These are phyloP conservation scores for Colostygia pectinataria DNA, from an alignment of 2,888 invertebrate genomes.

Conservation along the genomic window DNA sequence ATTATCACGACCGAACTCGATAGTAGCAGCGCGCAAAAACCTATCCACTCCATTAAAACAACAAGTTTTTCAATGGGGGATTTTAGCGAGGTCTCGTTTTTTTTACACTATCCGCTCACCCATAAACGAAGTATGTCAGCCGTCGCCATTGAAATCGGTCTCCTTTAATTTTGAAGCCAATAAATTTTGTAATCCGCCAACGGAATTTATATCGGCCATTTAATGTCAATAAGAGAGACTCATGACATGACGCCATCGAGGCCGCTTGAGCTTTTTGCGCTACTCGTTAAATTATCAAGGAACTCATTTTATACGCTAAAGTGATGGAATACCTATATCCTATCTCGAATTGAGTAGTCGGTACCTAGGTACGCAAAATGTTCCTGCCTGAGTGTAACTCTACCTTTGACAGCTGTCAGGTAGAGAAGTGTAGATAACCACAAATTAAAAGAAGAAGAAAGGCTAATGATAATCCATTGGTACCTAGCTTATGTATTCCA, in stretches of 20 bases:
- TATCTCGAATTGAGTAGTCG: no score
- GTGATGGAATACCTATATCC: no score
- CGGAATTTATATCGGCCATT: constrained; percentile 79
- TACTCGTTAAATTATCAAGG: constrained; percentile 54
- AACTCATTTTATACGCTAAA: constrained; percentile 64
- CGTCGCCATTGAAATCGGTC: constrained; percentile 79
- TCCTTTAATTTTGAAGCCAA: constrained; percentile 80
- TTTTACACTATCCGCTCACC: constrained; percentile 57
- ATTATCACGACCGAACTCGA: no score
- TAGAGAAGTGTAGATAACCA: no score
- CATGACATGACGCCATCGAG: constrained; percentile 49
- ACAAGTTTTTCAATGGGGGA: constrained; percentile 61
- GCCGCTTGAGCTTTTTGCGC: constrained; percentile 57
- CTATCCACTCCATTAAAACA: constrained; percentile 54
- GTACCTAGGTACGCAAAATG: no score
- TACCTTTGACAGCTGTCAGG: no score
- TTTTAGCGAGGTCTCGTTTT: constrained; percentile 53
- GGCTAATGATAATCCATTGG: no score
- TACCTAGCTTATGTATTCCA: no score
- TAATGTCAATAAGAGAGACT: constrained; percentile 72
- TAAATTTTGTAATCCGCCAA: constrained; percentile 81
- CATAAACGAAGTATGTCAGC: constrained; percentile 73
- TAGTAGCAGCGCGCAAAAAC: constrained; percentile 44
- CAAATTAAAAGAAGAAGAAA: no score
- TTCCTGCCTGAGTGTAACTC: no score